These are phyloP conservation scores for Pseudobourletiella spinata DNA, from an alignment of 1,140 invertebrate species.

Conservation along the genomic window DNA sequence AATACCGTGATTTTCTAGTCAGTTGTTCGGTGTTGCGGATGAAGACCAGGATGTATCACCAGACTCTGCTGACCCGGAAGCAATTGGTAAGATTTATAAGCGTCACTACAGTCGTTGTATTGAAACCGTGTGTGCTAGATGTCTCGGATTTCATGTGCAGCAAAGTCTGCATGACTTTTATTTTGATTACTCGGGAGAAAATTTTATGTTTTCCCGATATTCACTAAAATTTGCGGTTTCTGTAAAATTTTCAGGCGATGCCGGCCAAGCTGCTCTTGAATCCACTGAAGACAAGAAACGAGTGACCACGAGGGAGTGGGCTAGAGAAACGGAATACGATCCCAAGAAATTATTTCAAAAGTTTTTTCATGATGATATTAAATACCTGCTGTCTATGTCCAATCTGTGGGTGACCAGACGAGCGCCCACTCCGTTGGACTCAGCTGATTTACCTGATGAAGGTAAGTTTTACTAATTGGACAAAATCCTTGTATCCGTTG, in stretches of 20 bases:
- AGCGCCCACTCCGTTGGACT: constrained; percentile 70
- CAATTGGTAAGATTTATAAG: constrained; percentile 44
- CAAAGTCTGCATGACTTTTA: too few relatives aligned
- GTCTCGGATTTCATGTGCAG: too few relatives aligned
- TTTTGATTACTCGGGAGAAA: too few relatives aligned
- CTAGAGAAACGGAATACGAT: constrained; percentile 71
- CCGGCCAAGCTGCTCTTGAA: constrained; percentile 48
- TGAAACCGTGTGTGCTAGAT: too few relatives aligned
- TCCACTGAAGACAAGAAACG: constrained; percentile 52
- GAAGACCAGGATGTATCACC: constrained; percentile 97
- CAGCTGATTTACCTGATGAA: constrained; percentile 55
- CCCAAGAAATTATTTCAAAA: constrained; percentile 73
- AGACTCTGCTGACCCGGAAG: constrained; percentile 88
- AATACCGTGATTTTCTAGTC: constrained; percentile 50
- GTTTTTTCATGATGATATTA: constrained; percentile 91
- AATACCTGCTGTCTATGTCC: constrained; percentile 88
- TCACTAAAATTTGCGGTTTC: too few relatives aligned
- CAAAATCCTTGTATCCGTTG: too few relatives aligned
- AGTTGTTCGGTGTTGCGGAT: constrained; percentile 93
- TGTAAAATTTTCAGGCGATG: constrained; percentile 18
- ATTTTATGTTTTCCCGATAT: neutral
- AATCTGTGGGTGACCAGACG: constrained; percentile 84
- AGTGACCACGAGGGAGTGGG: constrained; percentile 84
- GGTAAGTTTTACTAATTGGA: constrained; percentile 42
- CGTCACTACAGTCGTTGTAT: neutral